Percentiles rank a stretch among this genome's conserved stretches.
Evolutionary conservation across 2,888 invertebrate genomes (phyloP).

Genomic region (Macropis europaea): DNA sequence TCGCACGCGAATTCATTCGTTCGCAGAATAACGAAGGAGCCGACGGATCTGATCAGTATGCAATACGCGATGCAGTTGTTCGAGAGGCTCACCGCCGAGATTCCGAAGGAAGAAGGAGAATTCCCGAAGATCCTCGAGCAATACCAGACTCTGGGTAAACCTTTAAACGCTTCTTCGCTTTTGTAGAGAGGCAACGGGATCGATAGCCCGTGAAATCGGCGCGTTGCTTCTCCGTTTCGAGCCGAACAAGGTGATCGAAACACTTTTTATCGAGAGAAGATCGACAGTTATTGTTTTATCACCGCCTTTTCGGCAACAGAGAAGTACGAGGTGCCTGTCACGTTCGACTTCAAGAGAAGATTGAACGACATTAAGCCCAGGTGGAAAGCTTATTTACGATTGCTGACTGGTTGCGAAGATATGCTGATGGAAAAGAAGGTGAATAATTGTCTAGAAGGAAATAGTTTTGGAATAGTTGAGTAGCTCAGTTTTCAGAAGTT

Average conservation of each 20-base stretch:
- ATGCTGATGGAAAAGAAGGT: conserved; percentile 87
- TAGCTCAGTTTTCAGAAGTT: no score
- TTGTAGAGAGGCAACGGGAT: conserved; percentile 24
- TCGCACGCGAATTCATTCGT: conserved; percentile 53
- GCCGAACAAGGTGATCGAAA: background rate
- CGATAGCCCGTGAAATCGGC: conserved; percentile 22
- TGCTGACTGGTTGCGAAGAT: conserved; percentile 87
- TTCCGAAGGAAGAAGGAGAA: conserved; percentile 84
- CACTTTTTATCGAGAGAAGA: background rate
- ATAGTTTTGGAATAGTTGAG: no score
- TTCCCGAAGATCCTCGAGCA: conserved; percentile 90
- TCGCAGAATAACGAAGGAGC: conserved; percentile 83
- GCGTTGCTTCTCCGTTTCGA: background rate
- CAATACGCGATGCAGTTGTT: conserved; percentile 85
- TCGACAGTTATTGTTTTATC: background rate
- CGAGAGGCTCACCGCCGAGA: conserved; percentile 85
- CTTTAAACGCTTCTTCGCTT: conserved; percentile 42
- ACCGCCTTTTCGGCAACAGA: conserved; percentile 66
- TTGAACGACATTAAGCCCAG: conserved; percentile 83
- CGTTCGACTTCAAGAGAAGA: conserved; percentile 82
- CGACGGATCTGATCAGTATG: conserved; percentile 88
- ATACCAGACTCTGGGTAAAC: conserved; percentile 85
- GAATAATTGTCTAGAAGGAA: conserved; percentile 16
- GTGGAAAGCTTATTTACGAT: conserved; percentile 87
- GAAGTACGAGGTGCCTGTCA: conserved; percentile 88